Conservation (phyloP, 2,797 vertebrate species). For the Acipenser oxyrinchus region DNA sequence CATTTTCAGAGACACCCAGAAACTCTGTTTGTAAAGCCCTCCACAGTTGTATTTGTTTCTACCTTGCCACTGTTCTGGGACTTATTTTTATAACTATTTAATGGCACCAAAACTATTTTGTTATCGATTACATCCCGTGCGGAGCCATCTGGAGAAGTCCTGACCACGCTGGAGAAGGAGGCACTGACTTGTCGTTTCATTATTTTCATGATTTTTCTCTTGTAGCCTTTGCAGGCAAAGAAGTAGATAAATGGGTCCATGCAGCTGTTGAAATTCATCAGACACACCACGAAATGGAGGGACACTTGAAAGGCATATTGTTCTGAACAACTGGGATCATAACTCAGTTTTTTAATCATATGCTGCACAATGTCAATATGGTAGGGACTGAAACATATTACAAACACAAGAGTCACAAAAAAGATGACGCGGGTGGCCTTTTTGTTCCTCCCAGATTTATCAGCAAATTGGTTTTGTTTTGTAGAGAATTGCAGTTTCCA, state of each 20-base stretch:
- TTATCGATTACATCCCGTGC: conserved; percentile 62
- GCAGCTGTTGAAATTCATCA: conserved; percentile 94
- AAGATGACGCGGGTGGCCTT: conserved; percentile 89
- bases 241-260: conserved; percentile 96
- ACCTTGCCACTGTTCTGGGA: too few relatives aligned
- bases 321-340: conserved; percentile 52
- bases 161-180: conserved; percentile 79
- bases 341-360: conserved; percentile 80
- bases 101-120: conserved; percentile 44
- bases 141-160: conserved; percentile 75
- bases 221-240: conserved; percentile 96
- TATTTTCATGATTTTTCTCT: conserved; percentile 81
- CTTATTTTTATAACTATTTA: conserved; percentile 30
- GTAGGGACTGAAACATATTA: conserved; percentile 87
- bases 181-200: conserved; percentile 72
- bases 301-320: conserved; percentile 79
- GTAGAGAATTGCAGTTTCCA: conserved; percentile 74
- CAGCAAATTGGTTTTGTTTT: conserved; percentile 78
- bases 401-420: conserved; percentile 84
- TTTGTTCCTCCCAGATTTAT: conserved; percentile 81
- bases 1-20: too few relatives aligned
- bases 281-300: conserved; percentile 79
- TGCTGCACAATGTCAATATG: conserved; percentile 85
- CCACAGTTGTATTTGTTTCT: too few relatives aligned
- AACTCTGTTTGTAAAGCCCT: too few relatives aligned